Base-by-base conservation (phyloP, 2,113 vertebrate genomes). In the Scatophagus argus region DNA sequence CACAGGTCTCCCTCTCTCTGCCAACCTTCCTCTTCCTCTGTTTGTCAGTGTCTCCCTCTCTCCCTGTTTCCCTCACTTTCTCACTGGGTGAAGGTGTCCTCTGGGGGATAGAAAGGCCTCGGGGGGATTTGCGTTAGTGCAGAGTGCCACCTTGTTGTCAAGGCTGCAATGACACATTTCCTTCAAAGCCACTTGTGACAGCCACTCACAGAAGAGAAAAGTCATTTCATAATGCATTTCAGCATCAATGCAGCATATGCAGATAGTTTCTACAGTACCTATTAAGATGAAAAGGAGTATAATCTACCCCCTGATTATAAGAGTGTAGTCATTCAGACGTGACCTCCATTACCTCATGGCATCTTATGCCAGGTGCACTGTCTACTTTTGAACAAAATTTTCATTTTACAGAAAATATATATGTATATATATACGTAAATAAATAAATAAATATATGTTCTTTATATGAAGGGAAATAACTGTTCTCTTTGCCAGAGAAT, bases 61-160 rank as follows among this genome's bases (percentile, higher is more conserved):
- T 79, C 32, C 72, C 23, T 67, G 31, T 77, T 78, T 55, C 70
- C 38, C 54, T 71, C 55, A 66, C n/a, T 39, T 39, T 61, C 73
- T 83, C 69, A 65, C 66, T 74, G 83, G 76, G 56, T 65, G 82
- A 86, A 92, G 89, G 90, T 90, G 85, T 91, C 79, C 90, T 88
- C 85, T 85, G 65, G 90, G 87, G 81, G 63, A 86, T 84, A 71
- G 82, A 76, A 82, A 67, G 84, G 92, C 91, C 95, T 95, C 90
- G 5, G 80, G 94, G 94, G 95, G 92, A 93, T 90, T 94, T 95
- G 92, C 92, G 91, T 95, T 94, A 90, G 95, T 91, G 93, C 92
- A 94, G 93, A 95, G 93, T 95, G 95, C 95, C 95, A 95, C 94
- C 95, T 95, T 95, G 94, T 95, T 95, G 95, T 93, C 93, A 93